Evolutionary conservation across 2,888 invertebrate genomes (phyloP).

Genomic region (Yponomeuta malinellus): DNA sequence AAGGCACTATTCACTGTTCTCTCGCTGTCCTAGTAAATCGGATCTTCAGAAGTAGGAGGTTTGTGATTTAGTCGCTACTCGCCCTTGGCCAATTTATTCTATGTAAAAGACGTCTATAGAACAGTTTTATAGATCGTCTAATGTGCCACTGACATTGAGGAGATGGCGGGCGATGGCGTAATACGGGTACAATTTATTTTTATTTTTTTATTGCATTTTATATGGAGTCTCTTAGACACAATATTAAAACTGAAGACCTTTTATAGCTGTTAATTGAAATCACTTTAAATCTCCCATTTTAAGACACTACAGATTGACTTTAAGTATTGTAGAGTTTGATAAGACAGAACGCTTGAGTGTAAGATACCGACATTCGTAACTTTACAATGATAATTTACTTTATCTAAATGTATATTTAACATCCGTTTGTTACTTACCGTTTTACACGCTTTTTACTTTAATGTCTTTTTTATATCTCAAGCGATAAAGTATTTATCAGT

Average conservation of each 20-base stretch:
- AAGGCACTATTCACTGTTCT: too few species aligned
- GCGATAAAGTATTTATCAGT: too few species aligned
- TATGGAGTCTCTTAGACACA: neutral
- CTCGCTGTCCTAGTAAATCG: neutral
- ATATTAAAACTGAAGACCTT: slow-evolving; percentile 13
- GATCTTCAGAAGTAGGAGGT: neutral
- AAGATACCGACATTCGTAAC: slow-evolving; percentile 16
- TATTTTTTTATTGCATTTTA: neutral
- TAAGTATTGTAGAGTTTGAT: neutral
- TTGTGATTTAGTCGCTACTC: neutral
- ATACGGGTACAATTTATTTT: neutral
- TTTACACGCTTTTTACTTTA: slow-evolving; percentile 44
- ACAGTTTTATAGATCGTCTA: neutral
- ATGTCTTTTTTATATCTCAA: neutral
- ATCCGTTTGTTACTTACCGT: slow-evolving; percentile 49
- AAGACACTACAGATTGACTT: slow-evolving; percentile 11
- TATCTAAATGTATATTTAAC: slow-evolving; percentile 49
- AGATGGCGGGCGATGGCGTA: neutral
- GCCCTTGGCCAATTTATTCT: neutral
- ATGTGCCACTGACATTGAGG: neutral
- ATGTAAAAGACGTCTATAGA: neutral
- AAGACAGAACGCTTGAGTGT: slow-evolving; percentile 4
- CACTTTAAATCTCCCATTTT: slow-evolving; percentile 16
- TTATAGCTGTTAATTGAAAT: slow-evolving; percentile 14
- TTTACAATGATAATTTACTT: slow-evolving; percentile 53